phyloP scores from a whole-genome alignment of 2,797 vertebrate species.

The Denticeps clupeoides region DNA sequence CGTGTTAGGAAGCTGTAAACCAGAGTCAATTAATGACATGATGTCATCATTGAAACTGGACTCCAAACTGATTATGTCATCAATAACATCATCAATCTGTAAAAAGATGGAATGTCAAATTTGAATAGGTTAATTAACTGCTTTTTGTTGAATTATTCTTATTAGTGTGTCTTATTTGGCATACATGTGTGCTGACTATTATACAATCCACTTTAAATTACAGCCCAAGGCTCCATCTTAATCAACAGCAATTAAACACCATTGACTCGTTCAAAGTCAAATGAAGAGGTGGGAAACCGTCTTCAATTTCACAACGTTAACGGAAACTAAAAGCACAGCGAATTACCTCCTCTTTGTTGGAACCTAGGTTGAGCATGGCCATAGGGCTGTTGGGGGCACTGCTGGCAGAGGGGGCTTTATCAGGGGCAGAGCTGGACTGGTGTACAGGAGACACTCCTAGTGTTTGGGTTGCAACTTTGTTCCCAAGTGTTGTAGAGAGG shows the following conservation, averaged over 20 bases:
- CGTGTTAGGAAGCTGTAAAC: slow-evolving; percentile 76
- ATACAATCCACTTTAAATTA: too few species aligned
- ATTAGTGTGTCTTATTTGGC: too few species aligned
- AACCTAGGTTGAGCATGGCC: slow-evolving; percentile 76
- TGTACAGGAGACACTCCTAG: slow-evolving; percentile 51
- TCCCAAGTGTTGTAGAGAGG: slow-evolving; percentile 76
- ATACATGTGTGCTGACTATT: too few species aligned
- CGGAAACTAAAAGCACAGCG: too few species aligned
- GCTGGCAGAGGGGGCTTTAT: slow-evolving; percentile 47
- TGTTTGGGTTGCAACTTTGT: slow-evolving; percentile 65
- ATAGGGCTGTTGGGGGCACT: slow-evolving; percentile 80
- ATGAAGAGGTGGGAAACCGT: too few species aligned
- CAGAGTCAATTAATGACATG: slow-evolving; percentile 75
- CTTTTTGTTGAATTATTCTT: too few species aligned
- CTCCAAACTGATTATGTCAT: slow-evolving; percentile 90
- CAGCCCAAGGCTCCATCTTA: too few species aligned
- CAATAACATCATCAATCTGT: slow-evolving; percentile 86
- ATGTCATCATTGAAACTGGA: slow-evolving; percentile 90
- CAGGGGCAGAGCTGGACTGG: slow-evolving; percentile 62
- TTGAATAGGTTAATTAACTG: too few species aligned
- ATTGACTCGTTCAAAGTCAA: too few species aligned
- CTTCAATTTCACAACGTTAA: too few species aligned
- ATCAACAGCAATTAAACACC: too few species aligned
- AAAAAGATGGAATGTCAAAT: slow-evolving; percentile 9
- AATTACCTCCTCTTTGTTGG: slow-evolving; percentile 82